Evolutionary conservation across 2,797 vertebrate genomes (phyloP), one percentile per base, ranked within the genome.

Genomic region (Leptodactylus fallax): DNA sequence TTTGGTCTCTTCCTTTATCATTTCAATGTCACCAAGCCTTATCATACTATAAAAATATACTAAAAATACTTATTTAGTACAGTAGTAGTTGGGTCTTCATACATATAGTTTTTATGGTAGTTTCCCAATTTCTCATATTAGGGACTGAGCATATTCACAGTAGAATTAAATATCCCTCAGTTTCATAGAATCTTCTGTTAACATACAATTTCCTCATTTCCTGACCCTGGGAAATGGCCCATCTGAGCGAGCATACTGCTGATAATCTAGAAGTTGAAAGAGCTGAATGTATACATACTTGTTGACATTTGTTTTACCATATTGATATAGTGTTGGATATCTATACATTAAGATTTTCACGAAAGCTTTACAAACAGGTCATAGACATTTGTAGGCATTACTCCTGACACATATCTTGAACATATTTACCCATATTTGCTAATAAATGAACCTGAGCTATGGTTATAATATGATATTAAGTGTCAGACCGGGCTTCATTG

Each of bases 201-300:
- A 36, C 36, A 36, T 36, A 36, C 36, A 36, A 36, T 36, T 36
- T 36, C 36, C 36, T 36, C 36, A 36, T 36, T 36, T 49, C 60
- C 11, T 79, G 3, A 23, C n/a, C 55, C 53, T 65, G 58, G 79
- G 79, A 81, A 81, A 49, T 14, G 6, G 45, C 79, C 79, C 79
- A 81, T 80, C 56, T 80, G 79, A 49, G 56, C 16, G 8, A 9
- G 27, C 47, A n/a, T 21, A 19, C 60, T 61, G 21, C 36, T 65
- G 79, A 81, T 81, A 80, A 80, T 78, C 13, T 55, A 27, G 45
- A 10, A 10, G 16, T 60, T 36, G n/a, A 63, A 65, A 49, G 14
- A 63, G n/a, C 8, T 5, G 61, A 67, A 67, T 25, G 12, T 13
- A 23, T 8, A 19, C 19, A 0, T 81, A 53, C 21, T 81, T 81